Evolutionary conservation across 2,888 invertebrate species (phyloP).

Genomic region (Lingula anatina): DNA sequence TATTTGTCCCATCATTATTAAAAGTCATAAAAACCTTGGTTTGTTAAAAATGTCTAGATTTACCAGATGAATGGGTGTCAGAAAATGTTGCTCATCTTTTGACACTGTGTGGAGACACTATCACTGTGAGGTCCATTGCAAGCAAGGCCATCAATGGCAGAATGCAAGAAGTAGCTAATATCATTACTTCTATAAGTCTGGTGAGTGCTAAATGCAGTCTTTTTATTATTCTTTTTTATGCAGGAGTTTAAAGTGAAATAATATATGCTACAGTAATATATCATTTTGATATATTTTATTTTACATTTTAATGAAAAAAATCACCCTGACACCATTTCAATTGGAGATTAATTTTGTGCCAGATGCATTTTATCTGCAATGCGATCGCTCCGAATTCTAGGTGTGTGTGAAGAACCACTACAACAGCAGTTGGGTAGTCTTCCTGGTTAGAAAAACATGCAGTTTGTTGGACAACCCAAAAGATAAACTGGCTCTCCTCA

Average conservation of each 20-base stretch:
- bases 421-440: conserved; percentile 34
- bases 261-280: neutral
- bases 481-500: conserved; percentile 34
- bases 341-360: no score
- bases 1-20: no score
- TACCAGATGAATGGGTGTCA: conserved; percentile 48
- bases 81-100: conserved; percentile 46
- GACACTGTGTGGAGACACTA: conserved; percentile 41
- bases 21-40: no score
- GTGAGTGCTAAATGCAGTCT: conserved; percentile 23
- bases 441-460: conserved; percentile 31
- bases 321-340: no score
- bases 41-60: no score
- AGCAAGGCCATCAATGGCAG: conserved; percentile 51
- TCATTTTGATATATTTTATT: neutral
- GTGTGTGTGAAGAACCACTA: conserved; percentile 45
- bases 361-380: no score
- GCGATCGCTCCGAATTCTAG: no score
- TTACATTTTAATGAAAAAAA: no score
- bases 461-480: conserved; percentile 34
- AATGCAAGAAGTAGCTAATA: conserved; percentile 38
- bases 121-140: conserved; percentile 42
- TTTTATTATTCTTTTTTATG: no score
- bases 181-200: conserved; percentile 46
- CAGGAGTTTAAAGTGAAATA: neutral